Evolutionary conservation across 2,113 vertebrate genomes (phyloP).

Genomic region (Corythornis madagascariensis): DNA sequence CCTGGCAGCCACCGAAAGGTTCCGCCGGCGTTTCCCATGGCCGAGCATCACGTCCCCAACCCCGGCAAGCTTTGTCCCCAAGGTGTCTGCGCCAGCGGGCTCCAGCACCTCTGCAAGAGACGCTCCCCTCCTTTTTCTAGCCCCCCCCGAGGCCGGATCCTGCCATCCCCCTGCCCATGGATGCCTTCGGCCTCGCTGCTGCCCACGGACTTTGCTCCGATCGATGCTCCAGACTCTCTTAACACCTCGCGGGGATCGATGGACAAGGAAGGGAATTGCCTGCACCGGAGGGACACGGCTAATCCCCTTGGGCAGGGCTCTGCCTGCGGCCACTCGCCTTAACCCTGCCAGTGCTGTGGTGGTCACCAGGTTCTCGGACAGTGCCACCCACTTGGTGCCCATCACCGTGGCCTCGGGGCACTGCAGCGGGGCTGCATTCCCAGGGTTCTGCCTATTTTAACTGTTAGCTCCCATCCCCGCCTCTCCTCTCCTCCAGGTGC

Average conservation of each 20-base stretch:
- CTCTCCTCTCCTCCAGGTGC: neutral
- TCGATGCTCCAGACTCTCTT: conserved; percentile 50
- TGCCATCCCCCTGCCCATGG: neutral
- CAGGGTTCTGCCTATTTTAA: neutral
- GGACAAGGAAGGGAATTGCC: conserved; percentile 62
- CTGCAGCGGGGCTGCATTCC: accelerated
- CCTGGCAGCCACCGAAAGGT: neutral
- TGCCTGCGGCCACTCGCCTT: neutral
- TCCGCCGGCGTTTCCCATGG: neutral
- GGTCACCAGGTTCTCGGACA: accelerated
- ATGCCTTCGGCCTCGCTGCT: neutral
- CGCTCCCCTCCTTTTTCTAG: neutral
- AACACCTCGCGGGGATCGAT: conserved; percentile 63
- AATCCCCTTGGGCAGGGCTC: neutral
- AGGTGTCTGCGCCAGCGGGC: accelerated
- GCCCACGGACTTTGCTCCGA: neutral
- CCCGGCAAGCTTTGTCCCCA: accelerated
- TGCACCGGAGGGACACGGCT: neutral
- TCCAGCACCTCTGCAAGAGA: neutral
- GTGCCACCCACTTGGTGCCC: neutral
- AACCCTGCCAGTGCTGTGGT: neutral
- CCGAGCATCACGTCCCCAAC: neutral
- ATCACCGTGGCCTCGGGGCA: neutral
- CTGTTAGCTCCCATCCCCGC: neutral
- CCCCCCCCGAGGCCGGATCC: accelerated